phyloP scores from a whole-genome alignment of 1,140 invertebrate genomes.

The Drosophila miranda region DNA sequence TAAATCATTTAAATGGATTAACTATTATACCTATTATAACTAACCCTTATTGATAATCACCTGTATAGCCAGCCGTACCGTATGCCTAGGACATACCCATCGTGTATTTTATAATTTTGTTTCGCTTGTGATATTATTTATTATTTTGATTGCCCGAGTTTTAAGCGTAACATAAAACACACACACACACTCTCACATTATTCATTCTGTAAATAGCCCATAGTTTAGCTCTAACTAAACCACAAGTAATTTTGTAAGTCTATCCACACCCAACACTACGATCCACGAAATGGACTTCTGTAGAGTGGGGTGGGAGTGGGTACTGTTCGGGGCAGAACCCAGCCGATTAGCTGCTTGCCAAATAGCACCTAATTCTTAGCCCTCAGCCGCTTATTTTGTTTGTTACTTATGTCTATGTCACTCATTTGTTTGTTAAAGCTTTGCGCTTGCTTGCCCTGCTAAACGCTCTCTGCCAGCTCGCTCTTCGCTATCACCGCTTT shows the following conservation, averaged over 20 bases:
- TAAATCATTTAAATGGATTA: slow-evolving; percentile 54
- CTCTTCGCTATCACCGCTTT: too few relatives aligned
- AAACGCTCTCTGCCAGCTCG: too few relatives aligned
- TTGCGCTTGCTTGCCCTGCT: too few relatives aligned
- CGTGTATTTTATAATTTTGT: slow-evolving; percentile 51
- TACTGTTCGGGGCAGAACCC: too few relatives aligned
- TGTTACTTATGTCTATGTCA: too few relatives aligned
- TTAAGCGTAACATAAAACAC: slow-evolving; percentile 46
- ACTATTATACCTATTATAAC: slow-evolving; percentile 20
- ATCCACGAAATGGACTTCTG: slow-evolving; percentile 1
- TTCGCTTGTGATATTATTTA: slow-evolving; percentile 79
- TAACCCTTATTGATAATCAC: slow-evolving; percentile 17
- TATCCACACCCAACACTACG: slow-evolving; percentile 3
- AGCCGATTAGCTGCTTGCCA: too few relatives aligned
- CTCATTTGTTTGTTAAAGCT: too few relatives aligned
- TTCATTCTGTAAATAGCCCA: slow-evolving; percentile 37
- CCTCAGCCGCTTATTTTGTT: too few relatives aligned
- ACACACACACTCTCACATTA: slow-evolving; percentile 12
- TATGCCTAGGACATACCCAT: slow-evolving; percentile 17
- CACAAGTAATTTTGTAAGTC: slow-evolving; percentile 38
- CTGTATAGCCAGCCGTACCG: slow-evolving; percentile 19
- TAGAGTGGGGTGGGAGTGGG: slow-evolving; percentile 4
- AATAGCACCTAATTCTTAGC: too few relatives aligned
- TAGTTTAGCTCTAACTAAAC: slow-evolving; percentile 17
- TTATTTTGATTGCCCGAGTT: slow-evolving; percentile 62